Conservation (phyloP, 2,888 invertebrate species). For the Pelosia muscerda region DNA sequence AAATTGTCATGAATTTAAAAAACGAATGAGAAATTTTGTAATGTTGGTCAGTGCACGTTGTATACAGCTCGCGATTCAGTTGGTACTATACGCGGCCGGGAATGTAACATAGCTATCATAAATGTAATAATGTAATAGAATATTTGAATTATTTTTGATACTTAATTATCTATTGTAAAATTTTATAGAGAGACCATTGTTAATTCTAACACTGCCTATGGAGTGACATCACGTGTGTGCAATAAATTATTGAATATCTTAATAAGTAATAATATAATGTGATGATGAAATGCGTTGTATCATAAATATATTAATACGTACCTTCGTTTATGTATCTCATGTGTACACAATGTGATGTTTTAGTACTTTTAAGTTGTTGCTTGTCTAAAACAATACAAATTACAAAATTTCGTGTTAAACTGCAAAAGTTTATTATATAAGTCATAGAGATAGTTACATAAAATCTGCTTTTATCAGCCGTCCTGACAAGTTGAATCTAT, state of each 20-base stretch:
- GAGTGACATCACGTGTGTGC: constrained; percentile 65
- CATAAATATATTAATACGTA: constrained; percentile 32
- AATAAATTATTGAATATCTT: constrained; percentile 58
- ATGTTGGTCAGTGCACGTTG: background rate
- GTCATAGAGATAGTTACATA: background rate
- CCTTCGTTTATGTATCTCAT: constrained; percentile 30
- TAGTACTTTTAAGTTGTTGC: constrained; percentile 38
- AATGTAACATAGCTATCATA: constrained; percentile 63
- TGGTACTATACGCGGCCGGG: constrained; percentile 59
- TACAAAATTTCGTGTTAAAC: constrained; percentile 46
- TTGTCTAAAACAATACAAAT: constrained; percentile 41
- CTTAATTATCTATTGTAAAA: constrained; percentile 67
- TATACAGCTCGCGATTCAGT: constrained; percentile 41
- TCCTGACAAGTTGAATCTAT: background rate
- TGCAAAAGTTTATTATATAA: constrained; percentile 23
- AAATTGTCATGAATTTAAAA: background rate
- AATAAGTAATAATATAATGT: constrained; percentile 53
- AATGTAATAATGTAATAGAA: constrained; percentile 62
- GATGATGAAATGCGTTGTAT: constrained; percentile 33
- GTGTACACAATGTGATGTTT: constrained; percentile 43
- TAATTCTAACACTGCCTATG: constrained; percentile 64
- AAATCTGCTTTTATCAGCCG: constrained; percentile 3
- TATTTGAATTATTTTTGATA: constrained; percentile 78
- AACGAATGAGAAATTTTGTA: constrained; percentile 2
- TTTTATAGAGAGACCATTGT: constrained; percentile 62